Evolutionary conservation across 1,140 invertebrate genomes (phyloP).

Genomic region (Arctopsyche grandis): DNA sequence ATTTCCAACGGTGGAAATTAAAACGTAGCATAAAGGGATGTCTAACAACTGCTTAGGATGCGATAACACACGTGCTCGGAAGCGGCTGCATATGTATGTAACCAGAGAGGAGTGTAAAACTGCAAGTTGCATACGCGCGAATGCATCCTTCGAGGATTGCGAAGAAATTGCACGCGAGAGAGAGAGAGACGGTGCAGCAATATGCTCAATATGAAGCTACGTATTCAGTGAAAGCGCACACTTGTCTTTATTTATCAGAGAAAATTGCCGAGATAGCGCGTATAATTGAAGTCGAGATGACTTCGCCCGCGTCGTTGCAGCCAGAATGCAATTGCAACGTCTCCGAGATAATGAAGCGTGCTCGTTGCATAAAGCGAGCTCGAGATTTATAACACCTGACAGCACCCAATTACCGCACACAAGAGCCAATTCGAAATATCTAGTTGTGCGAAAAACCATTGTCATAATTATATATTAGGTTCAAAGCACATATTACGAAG

Average conservation of each 20-base stretch:
- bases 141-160: slow-evolving; percentile 16
- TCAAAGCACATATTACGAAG: too few species aligned
- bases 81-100: neutral
- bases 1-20: neutral
- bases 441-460: too few species aligned
- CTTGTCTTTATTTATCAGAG: slow-evolving; percentile 48
- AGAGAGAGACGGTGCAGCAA: neutral
- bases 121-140: neutral
- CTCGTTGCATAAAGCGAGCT: neutral
- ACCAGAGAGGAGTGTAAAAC: neutral
- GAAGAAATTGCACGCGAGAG: neutral
- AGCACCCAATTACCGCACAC: too few species aligned
- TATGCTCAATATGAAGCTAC: slow-evolving; percentile 35
- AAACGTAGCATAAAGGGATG: neutral
- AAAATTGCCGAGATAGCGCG: slow-evolving; percentile 41
- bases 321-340: slow-evolving; percentile 29
- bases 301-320: neutral
- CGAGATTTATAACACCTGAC: neutral
- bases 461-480: too few species aligned
- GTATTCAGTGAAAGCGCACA: slow-evolving; percentile 31
- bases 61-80: neutral
- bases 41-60: neutral
- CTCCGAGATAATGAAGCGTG: slow-evolving; percentile 14
- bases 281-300: slow-evolving; percentile 39
- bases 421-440: too few species aligned